A percentile compares a stretch with the other conserved stretches of the same genome.
phyloP scores from a whole-genome alignment of 2,113 vertebrate genomes.

The Neoarius graeffei region DNA sequence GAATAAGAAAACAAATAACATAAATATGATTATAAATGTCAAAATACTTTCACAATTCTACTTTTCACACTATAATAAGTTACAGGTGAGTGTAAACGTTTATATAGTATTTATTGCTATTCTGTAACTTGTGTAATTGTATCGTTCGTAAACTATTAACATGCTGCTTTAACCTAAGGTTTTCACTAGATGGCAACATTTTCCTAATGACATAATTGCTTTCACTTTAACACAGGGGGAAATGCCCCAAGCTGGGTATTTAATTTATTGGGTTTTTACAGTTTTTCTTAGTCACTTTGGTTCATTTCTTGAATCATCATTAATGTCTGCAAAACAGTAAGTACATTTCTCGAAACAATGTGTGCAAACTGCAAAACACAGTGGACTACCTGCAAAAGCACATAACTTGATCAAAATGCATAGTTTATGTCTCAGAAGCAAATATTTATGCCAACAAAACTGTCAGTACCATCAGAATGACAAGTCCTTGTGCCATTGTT shows the following conservation, averaged over 20 bases:
- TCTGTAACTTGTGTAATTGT: background rate
- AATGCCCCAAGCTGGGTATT: background rate
- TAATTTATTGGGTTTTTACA: too few species aligned
- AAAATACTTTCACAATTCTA: background rate
- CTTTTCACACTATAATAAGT: background rate
- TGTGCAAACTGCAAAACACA: too few species aligned
- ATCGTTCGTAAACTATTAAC: background rate
- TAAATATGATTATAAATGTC: background rate
- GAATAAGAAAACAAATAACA: background rate
- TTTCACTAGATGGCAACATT: conserved; percentile 6
- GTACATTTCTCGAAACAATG: too few species aligned
- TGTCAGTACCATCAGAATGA: too few species aligned
- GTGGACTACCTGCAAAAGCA: too few species aligned
- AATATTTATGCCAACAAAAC: too few species aligned
- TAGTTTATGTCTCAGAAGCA: too few species aligned
- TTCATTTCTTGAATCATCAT: too few species aligned
- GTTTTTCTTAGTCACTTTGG: too few species aligned
- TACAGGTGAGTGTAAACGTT: background rate
- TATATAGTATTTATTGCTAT: background rate
- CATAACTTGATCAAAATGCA: too few species aligned
- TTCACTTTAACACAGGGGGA: background rate
- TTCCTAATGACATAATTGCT: background rate
- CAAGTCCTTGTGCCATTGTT: too few species aligned
- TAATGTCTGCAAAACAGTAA: too few species aligned
- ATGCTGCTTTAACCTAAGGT: background rate